Percentiles rank a stretch among this genome's conserved stretches.
Conservation (phyloP, 2,888 invertebrate genomes). For the Scotopteryx bipunctaria region DNA sequence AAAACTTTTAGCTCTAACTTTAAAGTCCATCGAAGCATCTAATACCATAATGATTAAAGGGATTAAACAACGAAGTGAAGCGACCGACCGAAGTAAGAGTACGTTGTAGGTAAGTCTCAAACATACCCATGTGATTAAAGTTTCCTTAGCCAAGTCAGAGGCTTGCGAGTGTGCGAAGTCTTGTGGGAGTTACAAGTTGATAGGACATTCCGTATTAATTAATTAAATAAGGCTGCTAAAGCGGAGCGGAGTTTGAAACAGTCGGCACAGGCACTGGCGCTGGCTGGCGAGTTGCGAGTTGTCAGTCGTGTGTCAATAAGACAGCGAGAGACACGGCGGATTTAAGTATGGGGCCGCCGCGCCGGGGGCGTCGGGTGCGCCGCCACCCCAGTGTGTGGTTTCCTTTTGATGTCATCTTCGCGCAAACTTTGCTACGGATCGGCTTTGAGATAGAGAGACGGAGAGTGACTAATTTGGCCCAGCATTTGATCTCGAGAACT, state of each 20-base stretch:
- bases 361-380: slow-evolving; percentile 57
- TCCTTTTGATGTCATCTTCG: slow-evolving; percentile 84
- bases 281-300: slow-evolving; percentile 76
- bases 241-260: slow-evolving; percentile 67
- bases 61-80: slow-evolving; percentile 46
- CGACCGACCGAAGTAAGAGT: slow-evolving; percentile 35
- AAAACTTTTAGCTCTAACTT: slow-evolving; percentile 28
- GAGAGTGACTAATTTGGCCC: slow-evolving; percentile 84
- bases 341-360: slow-evolving; percentile 69
- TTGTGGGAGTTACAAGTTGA: slow-evolving; percentile 75
- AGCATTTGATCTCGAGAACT: slow-evolving; percentile 83
- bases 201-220: slow-evolving; percentile 83
- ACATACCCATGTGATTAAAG: slow-evolving; percentile 70
- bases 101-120: slow-evolving; percentile 44
- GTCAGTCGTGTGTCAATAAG: slow-evolving; percentile 83
- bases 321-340: slow-evolving; percentile 78
- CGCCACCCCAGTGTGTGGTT: slow-evolving; percentile 82
- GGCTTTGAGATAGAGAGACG: slow-evolving; percentile 84
- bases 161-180: slow-evolving; percentile 67
- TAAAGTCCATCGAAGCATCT: slow-evolving; percentile 49
- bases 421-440: slow-evolving; percentile 84
- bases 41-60: slow-evolving; percentile 67
- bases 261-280: too few relatives aligned
- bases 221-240: slow-evolving; percentile 81
- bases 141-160: slow-evolving; percentile 59